phyloP scores from a whole-genome alignment of 2,888 invertebrate genomes.

The Steinernema hermaphroditum region DNA sequence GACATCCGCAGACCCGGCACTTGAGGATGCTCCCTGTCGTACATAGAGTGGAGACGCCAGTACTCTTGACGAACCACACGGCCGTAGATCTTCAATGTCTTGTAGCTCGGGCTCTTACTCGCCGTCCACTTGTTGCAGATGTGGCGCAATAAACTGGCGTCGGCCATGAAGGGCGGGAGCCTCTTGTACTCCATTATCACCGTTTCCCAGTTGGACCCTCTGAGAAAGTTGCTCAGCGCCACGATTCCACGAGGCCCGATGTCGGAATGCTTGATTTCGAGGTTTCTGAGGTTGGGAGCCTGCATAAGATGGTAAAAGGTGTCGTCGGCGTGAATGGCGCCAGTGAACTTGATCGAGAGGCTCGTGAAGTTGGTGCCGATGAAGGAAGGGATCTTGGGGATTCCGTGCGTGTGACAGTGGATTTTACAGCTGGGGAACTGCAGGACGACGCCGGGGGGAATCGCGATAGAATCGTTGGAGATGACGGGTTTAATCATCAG shows the following conservation, averaged over 20 bases:
- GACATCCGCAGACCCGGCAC: neutral
- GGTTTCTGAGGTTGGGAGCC: neutral
- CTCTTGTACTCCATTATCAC: conserved; percentile 5
- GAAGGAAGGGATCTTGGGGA: neutral
- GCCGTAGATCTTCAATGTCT: neutral
- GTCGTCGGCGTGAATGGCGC: neutral
- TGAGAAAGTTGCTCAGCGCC: neutral
- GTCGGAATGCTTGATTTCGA: neutral
- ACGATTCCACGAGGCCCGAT: neutral
- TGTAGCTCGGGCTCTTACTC: neutral
- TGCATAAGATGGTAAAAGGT: neutral
- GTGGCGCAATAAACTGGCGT: neutral
- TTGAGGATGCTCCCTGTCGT: neutral
- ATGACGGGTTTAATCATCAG: neutral
- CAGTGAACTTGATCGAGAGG: neutral
- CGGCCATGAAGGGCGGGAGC: conserved; percentile 18
- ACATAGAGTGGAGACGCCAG: no score
- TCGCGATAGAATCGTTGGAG: neutral
- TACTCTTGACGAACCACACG: no score
- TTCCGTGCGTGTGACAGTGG: neutral
- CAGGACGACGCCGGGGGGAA: neutral
- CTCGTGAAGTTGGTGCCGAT: neutral
- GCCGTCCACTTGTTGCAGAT: neutral
- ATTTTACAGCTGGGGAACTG: neutral
- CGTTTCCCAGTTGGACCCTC: neutral